A percentile compares a stretch with the other conserved stretches of the same genome.
Conservation (phyloP, 2,797 vertebrate species). For the Neomorphus geoffroyi region DNA sequence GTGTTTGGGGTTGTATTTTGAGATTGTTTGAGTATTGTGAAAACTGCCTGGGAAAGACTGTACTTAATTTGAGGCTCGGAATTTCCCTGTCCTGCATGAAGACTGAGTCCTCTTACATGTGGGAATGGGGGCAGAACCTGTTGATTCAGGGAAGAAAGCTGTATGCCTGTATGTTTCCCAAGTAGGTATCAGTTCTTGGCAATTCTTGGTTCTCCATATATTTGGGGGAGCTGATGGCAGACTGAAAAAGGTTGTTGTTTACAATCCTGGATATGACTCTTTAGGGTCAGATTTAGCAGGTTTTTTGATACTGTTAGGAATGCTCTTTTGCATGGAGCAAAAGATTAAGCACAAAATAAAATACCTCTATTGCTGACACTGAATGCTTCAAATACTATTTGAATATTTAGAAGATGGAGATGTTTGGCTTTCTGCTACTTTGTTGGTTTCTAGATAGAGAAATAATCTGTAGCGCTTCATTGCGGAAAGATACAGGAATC, state of each 20-base stretch:
- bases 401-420: not conserved
- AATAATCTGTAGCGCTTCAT: not conserved
- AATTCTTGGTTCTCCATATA: not conserved
- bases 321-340: not conserved
- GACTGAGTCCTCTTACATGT: not conserved
- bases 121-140: not conserved
- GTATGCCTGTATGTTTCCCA: not conserved
- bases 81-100: not conserved
- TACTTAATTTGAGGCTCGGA: not conserved
- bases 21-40: not conserved
- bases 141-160: not conserved
- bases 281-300: not conserved
- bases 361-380: not conserved
- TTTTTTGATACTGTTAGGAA: not conserved
- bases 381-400: not conserved
- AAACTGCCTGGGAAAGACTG: not conserved
- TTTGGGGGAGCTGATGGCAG: not conserved
- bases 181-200: not conserved
- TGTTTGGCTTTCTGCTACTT: not conserved
- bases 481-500: not conserved
- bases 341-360: not conserved
- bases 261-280: not conserved
- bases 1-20: not conserved
- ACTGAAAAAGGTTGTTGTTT: not conserved
- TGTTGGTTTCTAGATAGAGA: not conserved